Evolutionary conservation across 1,140 invertebrate species (phyloP).

Genomic region (Holcopasites calliopsidis): DNA sequence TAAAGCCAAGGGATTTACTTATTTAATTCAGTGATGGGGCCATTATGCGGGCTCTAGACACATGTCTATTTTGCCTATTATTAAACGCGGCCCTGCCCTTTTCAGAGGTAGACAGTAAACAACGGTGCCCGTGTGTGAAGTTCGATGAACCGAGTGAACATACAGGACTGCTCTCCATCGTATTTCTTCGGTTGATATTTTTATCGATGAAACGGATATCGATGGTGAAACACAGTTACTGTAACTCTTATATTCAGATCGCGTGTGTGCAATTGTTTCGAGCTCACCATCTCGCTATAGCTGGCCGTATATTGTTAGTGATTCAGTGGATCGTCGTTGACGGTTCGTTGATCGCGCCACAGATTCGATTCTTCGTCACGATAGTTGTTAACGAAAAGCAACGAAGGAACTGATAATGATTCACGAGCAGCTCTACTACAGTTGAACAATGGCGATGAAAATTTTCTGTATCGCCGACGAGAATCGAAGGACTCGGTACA

Average conservation of each 20-base stretch:
- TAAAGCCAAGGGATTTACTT: no score
- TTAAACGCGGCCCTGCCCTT: no score
- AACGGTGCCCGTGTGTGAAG: background rate
- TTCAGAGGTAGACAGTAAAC: slow-evolving; percentile 15
- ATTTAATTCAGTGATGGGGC: no score
- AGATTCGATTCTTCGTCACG: slow-evolving; percentile 20
- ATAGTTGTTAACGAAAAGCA: background rate
- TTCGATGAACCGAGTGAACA: background rate
- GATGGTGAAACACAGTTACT: slow-evolving; percentile 10
- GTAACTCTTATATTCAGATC: background rate
- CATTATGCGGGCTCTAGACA: no score
- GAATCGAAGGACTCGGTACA: no score
- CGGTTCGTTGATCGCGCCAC: slow-evolving; percentile 3
- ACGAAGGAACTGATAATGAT: no score
- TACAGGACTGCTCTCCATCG: no score
- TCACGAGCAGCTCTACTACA: no score
- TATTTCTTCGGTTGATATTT: slow-evolving; percentile 28
- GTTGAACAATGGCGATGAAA: no score
- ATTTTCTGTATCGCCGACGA: no score
- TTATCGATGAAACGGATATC: slow-evolving; percentile 22
- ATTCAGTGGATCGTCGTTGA: slow-evolving; percentile 35
- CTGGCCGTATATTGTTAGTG: slow-evolving; percentile 27
- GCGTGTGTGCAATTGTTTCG: slow-evolving; percentile 1
- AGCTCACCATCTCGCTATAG: no score
- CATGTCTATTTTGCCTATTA: no score